Percentiles rank a stretch among this genome's conserved stretches.
Conservation (phyloP, 2,113 vertebrate genomes). For the Labeo catla region DNA sequence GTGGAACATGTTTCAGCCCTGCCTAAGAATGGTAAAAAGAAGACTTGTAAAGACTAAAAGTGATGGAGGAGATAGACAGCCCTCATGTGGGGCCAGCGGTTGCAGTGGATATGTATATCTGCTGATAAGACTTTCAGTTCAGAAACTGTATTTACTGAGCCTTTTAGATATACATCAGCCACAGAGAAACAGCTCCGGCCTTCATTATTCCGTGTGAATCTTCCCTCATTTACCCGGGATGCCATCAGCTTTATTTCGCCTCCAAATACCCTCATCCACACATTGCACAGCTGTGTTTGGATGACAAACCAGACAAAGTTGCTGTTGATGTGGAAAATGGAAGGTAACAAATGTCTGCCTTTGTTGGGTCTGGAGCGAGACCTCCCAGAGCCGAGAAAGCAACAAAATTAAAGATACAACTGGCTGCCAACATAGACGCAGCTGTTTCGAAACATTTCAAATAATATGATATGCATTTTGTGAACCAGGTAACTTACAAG, state of each 20-base stretch:
- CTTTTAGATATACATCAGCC: conserved; percentile 80
- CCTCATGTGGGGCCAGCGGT: conserved; percentile 78
- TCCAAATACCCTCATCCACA: conserved; percentile 76
- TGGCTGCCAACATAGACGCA: conserved; percentile 41
- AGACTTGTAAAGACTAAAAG: conserved; percentile 69
- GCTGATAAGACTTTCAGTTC: conserved; percentile 78
- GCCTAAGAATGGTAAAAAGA: conserved; percentile 56
- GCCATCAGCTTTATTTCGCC: conserved; percentile 76
- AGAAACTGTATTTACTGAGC: conserved; percentile 78
- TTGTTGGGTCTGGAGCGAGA: conserved; percentile 65
- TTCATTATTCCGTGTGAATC: conserved; percentile 81
- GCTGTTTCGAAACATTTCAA: background rate
- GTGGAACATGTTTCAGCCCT: conserved; percentile 66
- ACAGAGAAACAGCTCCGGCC: conserved; percentile 75
- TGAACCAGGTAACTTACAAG: background rate
- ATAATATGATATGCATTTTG: background rate
- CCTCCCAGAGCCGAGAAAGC: conserved; percentile 62
- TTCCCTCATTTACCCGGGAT: conserved; percentile 81
- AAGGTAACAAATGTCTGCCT: conserved; percentile 69
- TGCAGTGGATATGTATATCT: conserved; percentile 82
- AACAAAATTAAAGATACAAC: conserved; percentile 50
- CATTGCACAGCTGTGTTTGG: conserved; percentile 65
- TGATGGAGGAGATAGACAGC: conserved; percentile 72
- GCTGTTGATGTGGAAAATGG: conserved; percentile 69
- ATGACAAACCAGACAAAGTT: conserved; percentile 73